Conservation (phyloP, 2,113 vertebrate genomes). For the Puma concolor region DNA sequence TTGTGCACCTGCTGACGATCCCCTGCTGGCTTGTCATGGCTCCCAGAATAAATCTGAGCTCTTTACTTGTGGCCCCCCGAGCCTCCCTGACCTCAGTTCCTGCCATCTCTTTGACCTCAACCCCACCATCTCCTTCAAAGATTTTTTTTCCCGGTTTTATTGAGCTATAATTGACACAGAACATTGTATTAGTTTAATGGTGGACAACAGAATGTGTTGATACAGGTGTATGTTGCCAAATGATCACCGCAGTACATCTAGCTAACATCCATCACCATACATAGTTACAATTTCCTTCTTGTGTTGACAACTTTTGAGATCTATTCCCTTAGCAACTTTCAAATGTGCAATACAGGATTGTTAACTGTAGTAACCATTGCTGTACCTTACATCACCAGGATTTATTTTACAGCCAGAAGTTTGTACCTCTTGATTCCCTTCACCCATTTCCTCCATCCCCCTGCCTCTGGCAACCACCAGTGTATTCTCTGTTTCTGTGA, state of each 20-base stretch:
- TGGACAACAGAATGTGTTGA: background rate
- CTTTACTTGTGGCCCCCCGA: background rate
- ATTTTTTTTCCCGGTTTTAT: background rate
- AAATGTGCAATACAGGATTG: background rate
- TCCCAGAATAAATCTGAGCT: too few relatives aligned
- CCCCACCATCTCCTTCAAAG: background rate
- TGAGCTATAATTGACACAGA: background rate
- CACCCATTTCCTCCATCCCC: background rate
- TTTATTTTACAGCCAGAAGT: background rate
- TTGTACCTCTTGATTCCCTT: background rate
- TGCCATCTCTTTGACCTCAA: background rate
- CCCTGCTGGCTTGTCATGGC: background rate
- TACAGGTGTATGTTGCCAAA: background rate
- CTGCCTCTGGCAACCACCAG: background rate
- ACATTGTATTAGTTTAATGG: background rate
- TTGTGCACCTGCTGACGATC: background rate
- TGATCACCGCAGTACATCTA: background rate
- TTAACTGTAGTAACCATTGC: background rate
- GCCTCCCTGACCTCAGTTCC: too few relatives aligned
- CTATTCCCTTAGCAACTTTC: background rate
- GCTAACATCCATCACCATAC: background rate
- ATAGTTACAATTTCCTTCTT: background rate
- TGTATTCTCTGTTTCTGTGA: background rate
- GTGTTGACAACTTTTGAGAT: background rate
- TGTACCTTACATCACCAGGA: background rate